Percentiles rank a stretch among this genome's conserved stretches.
phyloP scores from a whole-genome alignment of 2,113 vertebrate species.

The Podilymbus podiceps region DNA sequence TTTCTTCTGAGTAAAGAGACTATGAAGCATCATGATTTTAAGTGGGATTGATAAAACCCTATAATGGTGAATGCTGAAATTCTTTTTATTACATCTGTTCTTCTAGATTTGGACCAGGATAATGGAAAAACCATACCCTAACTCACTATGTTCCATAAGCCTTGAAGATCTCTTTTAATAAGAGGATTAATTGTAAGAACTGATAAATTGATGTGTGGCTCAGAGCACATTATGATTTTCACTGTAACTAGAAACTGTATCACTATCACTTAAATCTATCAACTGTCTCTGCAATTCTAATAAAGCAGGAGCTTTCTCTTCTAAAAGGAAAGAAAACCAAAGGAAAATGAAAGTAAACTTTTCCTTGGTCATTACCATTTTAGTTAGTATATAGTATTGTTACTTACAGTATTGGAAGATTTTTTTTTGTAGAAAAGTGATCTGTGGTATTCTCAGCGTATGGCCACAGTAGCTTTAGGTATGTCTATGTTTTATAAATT shows the following conservation, averaged over 20 bases:
- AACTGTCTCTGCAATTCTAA: neutral
- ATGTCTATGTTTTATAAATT: neutral
- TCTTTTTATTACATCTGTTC: neutral
- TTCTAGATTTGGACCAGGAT: neutral
- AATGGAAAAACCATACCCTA: neutral
- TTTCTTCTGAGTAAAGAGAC: neutral
- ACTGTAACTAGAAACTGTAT: neutral
- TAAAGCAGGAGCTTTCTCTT: neutral
- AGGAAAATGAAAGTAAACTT: neutral
- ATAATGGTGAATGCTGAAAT: neutral
- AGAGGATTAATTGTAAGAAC: conserved; percentile 36
- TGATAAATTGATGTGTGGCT: neutral
- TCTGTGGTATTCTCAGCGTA: neutral
- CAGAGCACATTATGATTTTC: neutral
- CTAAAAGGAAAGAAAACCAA: neutral
- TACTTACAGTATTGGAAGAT: neutral
- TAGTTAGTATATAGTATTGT: neutral
- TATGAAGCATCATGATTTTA: neutral
- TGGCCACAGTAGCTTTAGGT: neutral
- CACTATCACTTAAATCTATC: neutral
- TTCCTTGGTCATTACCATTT: neutral
- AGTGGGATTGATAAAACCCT: neutral
- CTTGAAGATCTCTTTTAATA: conserved; percentile 1
- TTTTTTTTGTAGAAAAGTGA: neutral
- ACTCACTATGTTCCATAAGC: neutral